These are phyloP conservation scores for Drosophila mercatorum DNA, from an alignment of 2,888 invertebrate genomes.

Conservation along the genomic window DNA sequence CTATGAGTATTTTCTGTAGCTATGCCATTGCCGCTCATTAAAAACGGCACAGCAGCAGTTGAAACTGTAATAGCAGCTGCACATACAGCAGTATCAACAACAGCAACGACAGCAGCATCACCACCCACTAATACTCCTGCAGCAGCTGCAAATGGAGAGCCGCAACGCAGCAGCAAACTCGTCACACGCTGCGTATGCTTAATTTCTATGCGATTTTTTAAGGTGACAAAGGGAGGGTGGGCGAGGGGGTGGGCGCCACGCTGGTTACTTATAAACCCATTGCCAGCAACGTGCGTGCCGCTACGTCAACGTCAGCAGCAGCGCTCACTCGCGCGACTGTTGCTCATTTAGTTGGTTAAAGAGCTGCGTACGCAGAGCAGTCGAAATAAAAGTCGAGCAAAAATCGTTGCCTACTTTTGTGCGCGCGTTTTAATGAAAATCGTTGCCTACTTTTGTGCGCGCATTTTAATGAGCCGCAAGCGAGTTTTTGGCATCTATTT, in stretches of 20 bases:
- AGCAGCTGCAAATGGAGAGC: slow-evolving; percentile 23
- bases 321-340: slow-evolving; percentile 42
- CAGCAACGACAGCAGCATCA: neutral
- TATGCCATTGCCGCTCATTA: slow-evolving; percentile 51
- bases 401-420: slow-evolving; percentile 47
- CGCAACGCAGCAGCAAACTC: slow-evolving; percentile 20
- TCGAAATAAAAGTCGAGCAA: slow-evolving; percentile 17
- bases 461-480: slow-evolving; percentile 50
- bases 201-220: slow-evolving; percentile 56
- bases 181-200: slow-evolving; percentile 70
- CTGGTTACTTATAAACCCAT: slow-evolving; percentile 15
- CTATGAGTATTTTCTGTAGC: slow-evolving; percentile 5
- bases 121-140: neutral
- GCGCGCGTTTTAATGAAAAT: slow-evolving; percentile 55
- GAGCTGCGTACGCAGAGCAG: slow-evolving; percentile 16
- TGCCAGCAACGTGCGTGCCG: slow-evolving; percentile 49
- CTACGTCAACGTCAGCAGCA: slow-evolving; percentile 17
- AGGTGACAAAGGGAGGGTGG: neutral
- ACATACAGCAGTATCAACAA: slow-evolving; percentile 21
- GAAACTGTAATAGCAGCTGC: slow-evolving; percentile 25
- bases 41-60: slow-evolving; percentile 38
- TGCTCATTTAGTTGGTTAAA: slow-evolving; percentile 70
- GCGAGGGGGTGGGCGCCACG: neutral
- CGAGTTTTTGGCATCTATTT: neutral
- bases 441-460: slow-evolving; percentile 48